Evolutionary conservation across 2,113 vertebrate genomes (phyloP), one percentile per base, ranked within the genome.

Genomic region (Salvelinus sp.): DNA sequence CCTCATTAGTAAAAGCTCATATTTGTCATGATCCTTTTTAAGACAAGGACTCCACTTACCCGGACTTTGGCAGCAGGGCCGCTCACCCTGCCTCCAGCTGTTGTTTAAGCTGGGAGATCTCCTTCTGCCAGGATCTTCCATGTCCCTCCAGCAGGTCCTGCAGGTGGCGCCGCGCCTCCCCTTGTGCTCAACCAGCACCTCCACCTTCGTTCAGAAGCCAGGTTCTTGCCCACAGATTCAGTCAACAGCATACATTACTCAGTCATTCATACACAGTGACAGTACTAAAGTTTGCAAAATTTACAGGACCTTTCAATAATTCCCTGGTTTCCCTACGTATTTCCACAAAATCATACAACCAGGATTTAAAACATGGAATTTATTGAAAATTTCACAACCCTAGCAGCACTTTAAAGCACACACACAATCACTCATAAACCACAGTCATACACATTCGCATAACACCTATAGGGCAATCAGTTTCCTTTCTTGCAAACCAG

Each of bases 131-230:
- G 82, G 33, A 95, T 94, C 82, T 97, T 98, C 50, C 97, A n/a
- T 90, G 75, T 98, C n/a, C 97, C 50, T 98, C 96, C 79, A 99
- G 92, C 65, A 99, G 93, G 75, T 97, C 96, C 27, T 88, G 91
- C n/a, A 99, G 93, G 86, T 98, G 97, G n/a, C 95, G 91, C 6
- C 90, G 95, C 54, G 97, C 97, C 87, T 98, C 97, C 72, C 97
- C 96, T n/a, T 2, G 93, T 97, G 81, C 97, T 98, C 12, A n/a
- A 96, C 96, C 13, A 96, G 94, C 68, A 98, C 93, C 85, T 98
- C 97, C 0, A 98, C 93, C 88, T n/a, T 98, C 97, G 3, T 97
- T 98, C 60, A 90, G 91, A 68, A 99, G 92, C 95, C 95, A 98
- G 9, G 77, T 91, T n/a, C n/a, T 96, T 98, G 83, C 14, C 66